Percentiles rank a stretch among this genome's conserved stretches.
Evolutionary conservation across 2,797 vertebrate genomes (phyloP).

Genomic region (Macropodus opercularis): DNA sequence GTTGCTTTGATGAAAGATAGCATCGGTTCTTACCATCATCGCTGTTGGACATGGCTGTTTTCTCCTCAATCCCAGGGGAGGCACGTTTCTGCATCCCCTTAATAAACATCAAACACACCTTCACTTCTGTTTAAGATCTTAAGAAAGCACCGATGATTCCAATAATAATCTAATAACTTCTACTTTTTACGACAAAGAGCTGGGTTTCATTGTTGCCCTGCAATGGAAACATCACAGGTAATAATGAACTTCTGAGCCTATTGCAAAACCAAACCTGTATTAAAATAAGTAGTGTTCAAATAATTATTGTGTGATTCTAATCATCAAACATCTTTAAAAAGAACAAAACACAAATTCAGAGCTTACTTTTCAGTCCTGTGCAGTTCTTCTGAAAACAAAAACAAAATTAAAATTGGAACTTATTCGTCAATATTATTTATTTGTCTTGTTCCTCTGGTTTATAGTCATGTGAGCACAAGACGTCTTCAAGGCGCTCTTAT

Average conservation of each 20-base stretch:
- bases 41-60: conserved; percentile 51
- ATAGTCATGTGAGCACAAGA: conserved; percentile 46
- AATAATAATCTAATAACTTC: neutral
- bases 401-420: conserved; percentile 1
- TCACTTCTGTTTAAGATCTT: neutral
- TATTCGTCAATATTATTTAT: conserved; percentile 13
- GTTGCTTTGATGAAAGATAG: neutral
- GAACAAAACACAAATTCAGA: conserved; percentile 21
- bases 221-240: neutral
- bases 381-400: conserved; percentile 26
- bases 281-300: neutral
- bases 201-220: conserved; percentile 1
- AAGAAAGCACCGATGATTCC: neutral
- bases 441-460: conserved; percentile 23
- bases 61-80: conserved; percentile 48
- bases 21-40: conserved; percentile 61
- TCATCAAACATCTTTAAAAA: neutral
- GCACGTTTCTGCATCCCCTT: conserved; percentile 23
- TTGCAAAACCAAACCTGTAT: neutral
- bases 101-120: conserved; percentile 12
- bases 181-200: too few relatives aligned
- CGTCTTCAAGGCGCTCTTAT: conserved; percentile 61
- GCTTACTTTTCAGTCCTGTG: conserved; percentile 60
- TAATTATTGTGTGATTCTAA: neutral
- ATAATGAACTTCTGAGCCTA: too few relatives aligned